These are phyloP conservation scores for Hydractinia symbiolongicarpus DNA, from an alignment of 30 jellyfish, hydroid and myxozoan genomes.

Conservation along the genomic window DNA sequence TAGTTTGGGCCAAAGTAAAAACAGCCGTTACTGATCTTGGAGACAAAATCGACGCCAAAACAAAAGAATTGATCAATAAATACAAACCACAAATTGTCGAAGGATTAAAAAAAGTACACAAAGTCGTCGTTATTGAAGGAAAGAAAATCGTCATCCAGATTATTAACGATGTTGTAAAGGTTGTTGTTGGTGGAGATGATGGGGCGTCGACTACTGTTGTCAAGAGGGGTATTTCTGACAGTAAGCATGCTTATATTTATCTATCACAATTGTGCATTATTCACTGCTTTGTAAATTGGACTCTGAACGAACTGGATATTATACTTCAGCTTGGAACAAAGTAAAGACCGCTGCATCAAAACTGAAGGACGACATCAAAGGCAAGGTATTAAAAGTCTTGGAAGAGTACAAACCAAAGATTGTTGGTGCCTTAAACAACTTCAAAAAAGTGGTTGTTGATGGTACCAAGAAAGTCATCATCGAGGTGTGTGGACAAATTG, in stretches of 20 bases:
- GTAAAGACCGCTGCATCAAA: constrained; percentile 14
- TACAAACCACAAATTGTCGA: constrained; percentile 14
- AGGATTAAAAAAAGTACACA: constrained; percentile 1
- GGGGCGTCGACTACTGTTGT: constrained; percentile 10
- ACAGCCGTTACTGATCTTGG: constrained; percentile 9
- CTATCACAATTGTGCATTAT: not conserved
- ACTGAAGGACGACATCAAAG: not conserved
- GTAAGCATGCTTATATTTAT: not conserved
- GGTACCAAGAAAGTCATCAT: constrained; percentile 15
- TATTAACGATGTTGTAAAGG: constrained; percentile 13
- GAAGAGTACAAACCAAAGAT: constrained; percentile 20
- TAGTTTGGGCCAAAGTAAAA: constrained; percentile 16
- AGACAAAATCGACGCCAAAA: not conserved
- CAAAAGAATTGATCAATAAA: constrained; percentile 14
- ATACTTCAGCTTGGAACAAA: constrained; percentile 15
- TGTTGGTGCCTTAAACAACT: not conserved
- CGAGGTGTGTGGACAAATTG: constrained; percentile 20
- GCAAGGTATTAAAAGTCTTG: not conserved
- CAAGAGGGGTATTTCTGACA: constrained; percentile 16
- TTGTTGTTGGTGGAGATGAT: not conserved
- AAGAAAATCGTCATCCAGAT: constrained; percentile 7
- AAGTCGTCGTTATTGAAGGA: constrained; percentile 5
- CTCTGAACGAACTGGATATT: too few relatives aligned
- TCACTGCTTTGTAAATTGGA: not conserved
- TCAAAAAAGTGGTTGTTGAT: constrained; percentile 14